These are phyloP conservation scores for Aphelinus atriplicis DNA, from an alignment of 1,140 invertebrate species.

Conservation along the genomic window DNA sequence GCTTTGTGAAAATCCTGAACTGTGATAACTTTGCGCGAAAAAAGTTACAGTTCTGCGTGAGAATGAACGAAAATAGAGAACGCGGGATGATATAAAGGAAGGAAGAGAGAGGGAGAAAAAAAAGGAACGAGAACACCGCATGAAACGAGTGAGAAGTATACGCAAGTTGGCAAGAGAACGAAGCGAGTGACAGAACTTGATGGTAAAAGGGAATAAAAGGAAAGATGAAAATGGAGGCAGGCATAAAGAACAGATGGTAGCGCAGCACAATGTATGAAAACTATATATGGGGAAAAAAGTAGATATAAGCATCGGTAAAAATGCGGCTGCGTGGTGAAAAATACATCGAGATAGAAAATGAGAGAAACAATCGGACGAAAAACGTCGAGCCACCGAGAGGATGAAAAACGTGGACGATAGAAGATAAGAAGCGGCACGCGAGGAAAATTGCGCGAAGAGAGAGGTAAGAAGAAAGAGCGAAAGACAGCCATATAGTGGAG, in stretches of 20 bases:
- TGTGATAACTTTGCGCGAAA: too few species aligned
- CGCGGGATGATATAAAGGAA: background rate
- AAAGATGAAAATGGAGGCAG: too few species aligned
- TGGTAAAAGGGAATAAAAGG: too few species aligned
- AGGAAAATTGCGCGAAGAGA: background rate
- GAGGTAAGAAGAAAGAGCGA: conserved; percentile 22
- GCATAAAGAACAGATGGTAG: too few species aligned
- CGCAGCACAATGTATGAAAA: too few species aligned
- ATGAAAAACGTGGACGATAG: background rate
- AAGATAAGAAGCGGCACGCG: background rate
- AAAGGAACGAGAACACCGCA: background rate
- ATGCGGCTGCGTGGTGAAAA: background rate
- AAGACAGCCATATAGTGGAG: conserved; percentile 34
- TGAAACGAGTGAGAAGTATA: too few species aligned
- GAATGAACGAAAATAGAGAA: too few species aligned
- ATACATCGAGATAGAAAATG: background rate
- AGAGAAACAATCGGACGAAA: background rate
- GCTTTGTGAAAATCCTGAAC: too few species aligned
- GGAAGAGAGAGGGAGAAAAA: background rate
- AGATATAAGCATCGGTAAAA: background rate
- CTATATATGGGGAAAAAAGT: background rate
- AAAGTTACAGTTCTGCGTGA: too few species aligned
- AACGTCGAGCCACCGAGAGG: background rate
- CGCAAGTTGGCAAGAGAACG: too few species aligned
- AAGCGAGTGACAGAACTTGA: too few species aligned